Evolutionary conservation across 2,888 invertebrate species (phyloP).

Genomic region (Xestia rhomboidea): DNA sequence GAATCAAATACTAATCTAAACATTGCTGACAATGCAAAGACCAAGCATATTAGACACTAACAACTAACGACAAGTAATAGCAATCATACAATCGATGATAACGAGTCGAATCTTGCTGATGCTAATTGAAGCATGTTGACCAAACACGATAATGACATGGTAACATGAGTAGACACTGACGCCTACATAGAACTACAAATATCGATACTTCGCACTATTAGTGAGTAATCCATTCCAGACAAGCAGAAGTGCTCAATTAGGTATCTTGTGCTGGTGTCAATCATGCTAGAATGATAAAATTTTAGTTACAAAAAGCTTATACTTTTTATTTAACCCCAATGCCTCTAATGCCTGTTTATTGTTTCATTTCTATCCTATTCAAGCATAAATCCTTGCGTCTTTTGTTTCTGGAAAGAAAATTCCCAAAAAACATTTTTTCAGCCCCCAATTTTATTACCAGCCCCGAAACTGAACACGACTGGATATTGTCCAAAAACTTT

Average conservation of each 20-base stretch:
- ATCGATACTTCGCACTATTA: not conserved
- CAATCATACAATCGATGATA: not conserved
- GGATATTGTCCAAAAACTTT: conserved; percentile 59
- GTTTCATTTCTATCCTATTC: not conserved
- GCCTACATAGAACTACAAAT: not conserved
- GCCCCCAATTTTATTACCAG: conserved; percentile 28
- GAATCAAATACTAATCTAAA: not conserved
- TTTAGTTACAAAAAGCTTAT: not conserved
- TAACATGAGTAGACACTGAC: not conserved
- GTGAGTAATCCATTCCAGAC: not conserved
- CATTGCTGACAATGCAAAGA: not conserved
- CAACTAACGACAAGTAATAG: not conserved
- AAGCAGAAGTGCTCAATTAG: not conserved
- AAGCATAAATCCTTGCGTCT: not conserved
- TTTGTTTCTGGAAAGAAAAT: conserved; percentile 18
- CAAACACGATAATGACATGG: conserved; percentile 11
- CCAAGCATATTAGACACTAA: not conserved
- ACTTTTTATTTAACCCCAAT: no score
- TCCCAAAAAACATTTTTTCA: not conserved
- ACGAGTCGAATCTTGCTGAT: not conserved
- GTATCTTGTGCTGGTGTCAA: not conserved
- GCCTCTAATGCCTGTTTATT: not conserved
- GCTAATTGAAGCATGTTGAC: conserved; percentile 22
- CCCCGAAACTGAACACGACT: conserved; percentile 36
- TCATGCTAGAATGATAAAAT: not conserved